Conservation (phyloP, 2,888 invertebrate species). For the Pheosia tremula region DNA sequence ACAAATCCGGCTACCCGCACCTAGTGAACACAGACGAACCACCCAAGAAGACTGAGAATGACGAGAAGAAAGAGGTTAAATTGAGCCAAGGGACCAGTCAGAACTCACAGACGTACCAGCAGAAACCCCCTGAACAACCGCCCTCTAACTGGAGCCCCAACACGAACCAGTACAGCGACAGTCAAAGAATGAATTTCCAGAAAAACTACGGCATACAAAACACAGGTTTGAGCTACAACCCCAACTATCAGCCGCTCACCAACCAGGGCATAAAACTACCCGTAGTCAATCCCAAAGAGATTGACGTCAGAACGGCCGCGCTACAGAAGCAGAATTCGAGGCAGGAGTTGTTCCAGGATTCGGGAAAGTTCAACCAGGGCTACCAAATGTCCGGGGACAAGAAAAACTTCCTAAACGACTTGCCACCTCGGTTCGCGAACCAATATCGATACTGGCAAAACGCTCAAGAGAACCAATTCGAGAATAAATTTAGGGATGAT, state of each 20-base stretch:
- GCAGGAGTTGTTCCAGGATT: conserved; percentile 69
- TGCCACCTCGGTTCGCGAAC: conserved; percentile 78
- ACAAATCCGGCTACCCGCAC: conserved; percentile 82
- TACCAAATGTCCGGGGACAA: conserved; percentile 75
- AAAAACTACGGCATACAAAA: conserved; percentile 70
- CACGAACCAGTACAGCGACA: conserved; percentile 45
- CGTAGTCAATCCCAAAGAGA: conserved; percentile 81
- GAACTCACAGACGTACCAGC: conserved; percentile 52
- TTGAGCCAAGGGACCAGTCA: conserved; percentile 50
- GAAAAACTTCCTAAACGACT: conserved; percentile 73
- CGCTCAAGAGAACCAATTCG: conserved; percentile 67
- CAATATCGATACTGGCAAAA: conserved; percentile 76
- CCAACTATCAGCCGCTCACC: conserved; percentile 52
- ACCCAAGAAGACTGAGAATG: conserved; percentile 62
- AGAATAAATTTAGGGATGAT: conserved; percentile 74
- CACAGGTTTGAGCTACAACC: conserved; percentile 59
- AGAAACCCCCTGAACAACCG: conserved; percentile 51
- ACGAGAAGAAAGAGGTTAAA: conserved; percentile 66
- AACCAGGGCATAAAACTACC: conserved; percentile 69
- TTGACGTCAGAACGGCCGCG: conserved; percentile 78
- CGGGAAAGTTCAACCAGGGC: conserved; percentile 65
- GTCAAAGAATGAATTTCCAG: conserved; percentile 59
- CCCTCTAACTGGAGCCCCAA: conserved; percentile 50
- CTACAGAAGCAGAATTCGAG: conserved; percentile 76
- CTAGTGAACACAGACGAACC: conserved; percentile 73